phyloP scores from a whole-genome alignment of 2,888 invertebrate genomes.

The Nymphalis c-album region DNA sequence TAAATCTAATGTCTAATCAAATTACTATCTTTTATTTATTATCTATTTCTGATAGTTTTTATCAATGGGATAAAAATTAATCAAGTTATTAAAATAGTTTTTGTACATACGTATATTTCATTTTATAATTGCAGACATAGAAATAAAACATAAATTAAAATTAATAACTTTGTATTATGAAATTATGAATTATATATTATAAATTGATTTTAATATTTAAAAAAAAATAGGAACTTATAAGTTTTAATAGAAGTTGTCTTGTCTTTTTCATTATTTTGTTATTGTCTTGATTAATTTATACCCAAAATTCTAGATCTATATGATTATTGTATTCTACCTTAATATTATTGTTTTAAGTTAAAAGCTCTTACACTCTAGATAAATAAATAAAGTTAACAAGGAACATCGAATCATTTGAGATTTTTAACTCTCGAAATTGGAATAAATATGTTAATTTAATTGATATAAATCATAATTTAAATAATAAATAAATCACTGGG shows the following conservation, averaged over 20 bases:
- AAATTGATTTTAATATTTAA: too few species aligned
- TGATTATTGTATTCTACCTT: not conserved
- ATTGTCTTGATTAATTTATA: constrained; percentile 1
- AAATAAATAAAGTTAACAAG: not conserved
- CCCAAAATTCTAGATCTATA: not conserved
- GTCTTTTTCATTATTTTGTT: not conserved
- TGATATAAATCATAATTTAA: not conserved
- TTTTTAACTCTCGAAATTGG: constrained; percentile 1
- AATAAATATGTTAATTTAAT: not conserved
- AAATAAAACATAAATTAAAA: not conserved
- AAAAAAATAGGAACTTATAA: too few species aligned
- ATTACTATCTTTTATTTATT: not conserved
- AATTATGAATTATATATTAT: too few species aligned
- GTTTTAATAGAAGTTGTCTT: too few species aligned
- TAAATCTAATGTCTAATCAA: not conserved
- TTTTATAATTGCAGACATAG: too few species aligned
- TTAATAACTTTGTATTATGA: too few species aligned
- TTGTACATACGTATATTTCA: too few species aligned
- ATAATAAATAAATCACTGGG: not conserved
- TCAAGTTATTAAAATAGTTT: not conserved
- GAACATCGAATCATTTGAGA: constrained; percentile 1
- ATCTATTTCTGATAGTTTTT: not conserved
- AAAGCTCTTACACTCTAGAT: not conserved
- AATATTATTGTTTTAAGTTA: not conserved
- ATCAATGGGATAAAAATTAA: constrained; percentile 3